A percentile compares a stretch with the other conserved stretches of the same genome.
These are phyloP conservation scores for Leucosticte australis DNA, from an alignment of 2,113 vertebrate species.

Conservation along the genomic window DNA sequence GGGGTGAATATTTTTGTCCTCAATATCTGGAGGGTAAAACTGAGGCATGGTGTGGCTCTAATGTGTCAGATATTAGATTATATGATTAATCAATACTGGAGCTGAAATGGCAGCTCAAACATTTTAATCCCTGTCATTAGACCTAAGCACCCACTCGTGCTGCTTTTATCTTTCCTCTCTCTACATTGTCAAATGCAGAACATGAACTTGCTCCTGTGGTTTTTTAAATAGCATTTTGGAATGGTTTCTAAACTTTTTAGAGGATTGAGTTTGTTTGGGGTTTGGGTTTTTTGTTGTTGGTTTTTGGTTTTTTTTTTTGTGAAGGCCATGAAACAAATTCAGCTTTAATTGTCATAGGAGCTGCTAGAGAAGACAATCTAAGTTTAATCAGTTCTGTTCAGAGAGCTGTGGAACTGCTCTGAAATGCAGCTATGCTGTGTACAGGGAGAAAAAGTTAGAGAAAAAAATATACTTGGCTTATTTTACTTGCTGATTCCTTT, in stretches of 20 bases:
- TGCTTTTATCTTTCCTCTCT: neutral
- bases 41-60: neutral
- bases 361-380: neutral
- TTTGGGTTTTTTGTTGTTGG: no score
- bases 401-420: neutral
- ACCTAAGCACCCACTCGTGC: neutral
- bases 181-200: neutral
- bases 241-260: neutral
- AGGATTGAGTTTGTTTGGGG: accelerated
- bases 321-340: neutral
- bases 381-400: neutral
- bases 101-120: neutral
- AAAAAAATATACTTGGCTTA: neutral
- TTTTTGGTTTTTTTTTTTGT: neutral
- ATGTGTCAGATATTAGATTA: accelerated
- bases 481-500: neutral
- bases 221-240: neutral
- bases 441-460: neutral
- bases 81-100: neutral
- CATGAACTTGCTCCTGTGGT: neutral
- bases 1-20: neutral
- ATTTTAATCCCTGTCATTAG: neutral
- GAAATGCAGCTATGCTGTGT: neutral
- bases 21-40: neutral
- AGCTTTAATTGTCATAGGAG: neutral